Percentiles rank a stretch among this genome's conserved stretches.
These are phyloP conservation scores for Spinus olivaceus DNA, from an alignment of 2,797 vertebrate genomes.

Conservation along the genomic window DNA sequence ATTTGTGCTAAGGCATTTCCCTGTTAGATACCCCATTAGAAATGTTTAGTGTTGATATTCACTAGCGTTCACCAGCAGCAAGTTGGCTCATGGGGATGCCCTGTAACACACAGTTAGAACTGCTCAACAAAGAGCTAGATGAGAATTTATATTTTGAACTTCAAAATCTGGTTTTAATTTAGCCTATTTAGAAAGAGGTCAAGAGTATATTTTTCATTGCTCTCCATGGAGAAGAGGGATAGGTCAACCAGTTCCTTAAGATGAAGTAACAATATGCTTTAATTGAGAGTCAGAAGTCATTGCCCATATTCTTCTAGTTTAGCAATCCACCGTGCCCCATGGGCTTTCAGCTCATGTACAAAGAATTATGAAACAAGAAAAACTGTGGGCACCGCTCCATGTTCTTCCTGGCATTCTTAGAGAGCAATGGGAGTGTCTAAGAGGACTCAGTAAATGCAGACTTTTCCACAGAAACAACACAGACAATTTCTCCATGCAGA, in stretches of 20 bases:
- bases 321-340: not conserved
- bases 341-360: not conserved
- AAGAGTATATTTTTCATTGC: not conserved
- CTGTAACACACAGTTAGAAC: not conserved
- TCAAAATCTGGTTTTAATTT: not conserved
- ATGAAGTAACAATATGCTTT: not conserved
- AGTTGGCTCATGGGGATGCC: not conserved
- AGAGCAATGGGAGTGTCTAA: not conserved
- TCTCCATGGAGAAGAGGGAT: not conserved
- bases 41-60: not conserved
- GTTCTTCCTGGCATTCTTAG: slow-evolving; percentile 9
- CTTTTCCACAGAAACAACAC: not conserved
- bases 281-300: not conserved
- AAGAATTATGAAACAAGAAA: not conserved
- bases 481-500: not conserved
- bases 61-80: rapidly evolving
- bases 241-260: not conserved
- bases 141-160: not conserved
- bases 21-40: not conserved
- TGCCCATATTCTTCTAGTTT: not conserved
- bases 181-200: not conserved
- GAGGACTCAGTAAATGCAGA: not conserved
- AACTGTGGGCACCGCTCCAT: not conserved
- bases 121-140: not conserved
- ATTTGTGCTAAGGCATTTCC: not conserved